Conservation (phyloP, 2,113 vertebrate genomes). For the Cyprinodon brontotheroides region DNA sequence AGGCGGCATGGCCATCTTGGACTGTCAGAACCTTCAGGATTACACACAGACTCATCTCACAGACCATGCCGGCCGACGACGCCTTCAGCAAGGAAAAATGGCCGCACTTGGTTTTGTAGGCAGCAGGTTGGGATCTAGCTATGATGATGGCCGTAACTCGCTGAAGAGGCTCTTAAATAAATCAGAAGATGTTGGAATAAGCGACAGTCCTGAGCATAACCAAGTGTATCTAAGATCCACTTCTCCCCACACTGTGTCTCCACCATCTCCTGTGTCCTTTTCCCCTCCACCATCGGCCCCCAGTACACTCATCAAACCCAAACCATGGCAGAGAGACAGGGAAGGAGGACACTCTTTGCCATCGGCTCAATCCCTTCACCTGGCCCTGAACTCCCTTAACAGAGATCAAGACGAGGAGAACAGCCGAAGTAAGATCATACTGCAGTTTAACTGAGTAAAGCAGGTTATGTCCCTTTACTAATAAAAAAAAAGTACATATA, state of each 20-base stretch:
- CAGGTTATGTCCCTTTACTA: background rate
- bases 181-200: slow-evolving; percentile 61
- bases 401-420: slow-evolving; percentile 79
- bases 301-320: slow-evolving; percentile 77
- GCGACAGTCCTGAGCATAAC: slow-evolving; percentile 58
- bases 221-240: slow-evolving; percentile 68
- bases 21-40: slow-evolving; percentile 82
- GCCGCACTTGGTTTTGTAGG: slow-evolving; percentile 81
- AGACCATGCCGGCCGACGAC: slow-evolving; percentile 73
- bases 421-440: slow-evolving; percentile 73
- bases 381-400: slow-evolving; percentile 82
- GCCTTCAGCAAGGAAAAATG: slow-evolving; percentile 82
- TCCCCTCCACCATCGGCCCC: slow-evolving; percentile 77
- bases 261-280: slow-evolving; percentile 74
- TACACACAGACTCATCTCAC: slow-evolving; percentile 75
- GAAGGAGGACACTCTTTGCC: slow-evolving; percentile 77
- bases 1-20: slow-evolving; percentile 74
- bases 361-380: slow-evolving; percentile 79
- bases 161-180: slow-evolving; percentile 79
- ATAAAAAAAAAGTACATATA: background rate
- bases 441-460: background rate
- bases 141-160: slow-evolving; percentile 71
- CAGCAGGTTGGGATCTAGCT: slow-evolving; percentile 52
- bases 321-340: slow-evolving; percentile 75
- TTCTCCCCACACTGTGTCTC: slow-evolving; percentile 62